Evolutionary conservation across 2,888 invertebrate species (phyloP).

Genomic region (Odontocolon sp.): DNA sequence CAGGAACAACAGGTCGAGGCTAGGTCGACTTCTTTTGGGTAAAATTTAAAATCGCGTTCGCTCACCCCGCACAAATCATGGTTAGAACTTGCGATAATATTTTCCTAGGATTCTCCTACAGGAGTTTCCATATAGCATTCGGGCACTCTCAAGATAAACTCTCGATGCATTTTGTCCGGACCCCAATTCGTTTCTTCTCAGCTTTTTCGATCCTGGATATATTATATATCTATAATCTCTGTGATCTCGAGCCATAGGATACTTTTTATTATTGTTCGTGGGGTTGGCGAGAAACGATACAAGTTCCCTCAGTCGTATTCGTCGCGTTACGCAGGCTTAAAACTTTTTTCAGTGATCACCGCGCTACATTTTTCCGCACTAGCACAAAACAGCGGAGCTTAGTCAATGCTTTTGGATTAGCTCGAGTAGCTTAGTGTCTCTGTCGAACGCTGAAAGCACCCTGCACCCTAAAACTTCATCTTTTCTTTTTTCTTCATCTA

Average conservation of each 20-base stretch:
- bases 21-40: slow-evolving; percentile 26
- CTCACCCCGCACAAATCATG: slow-evolving; percentile 34
- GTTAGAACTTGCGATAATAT: slow-evolving; percentile 70
- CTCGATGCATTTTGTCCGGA: not conserved
- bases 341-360: slow-evolving; percentile 38
- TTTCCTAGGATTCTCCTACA: slow-evolving; percentile 66
- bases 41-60: slow-evolving; percentile 48
- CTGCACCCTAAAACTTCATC: slow-evolving; percentile 11
- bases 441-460: not conserved
- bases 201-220: slow-evolving; percentile 3
- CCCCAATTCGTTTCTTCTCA: too few relatives aligned
- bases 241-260: not conserved
- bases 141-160: not conserved
- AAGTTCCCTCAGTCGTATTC: slow-evolving; percentile 11
- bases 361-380: too few relatives aligned
- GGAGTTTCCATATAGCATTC: not conserved
- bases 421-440: slow-evolving; percentile 36
- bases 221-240: not conserved
- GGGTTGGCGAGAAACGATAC: not conserved
- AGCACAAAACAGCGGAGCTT: slow-evolving; percentile 31
- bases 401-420: slow-evolving; percentile 52
- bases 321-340: not conserved
- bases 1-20: slow-evolving; percentile 46
- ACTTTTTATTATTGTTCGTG: slow-evolving; percentile 40
- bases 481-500: slow-evolving; percentile 33